Evolutionary conservation across 2,797 vertebrate genomes (phyloP).

Genomic region (Hippopotamyrus pictus): DNA sequence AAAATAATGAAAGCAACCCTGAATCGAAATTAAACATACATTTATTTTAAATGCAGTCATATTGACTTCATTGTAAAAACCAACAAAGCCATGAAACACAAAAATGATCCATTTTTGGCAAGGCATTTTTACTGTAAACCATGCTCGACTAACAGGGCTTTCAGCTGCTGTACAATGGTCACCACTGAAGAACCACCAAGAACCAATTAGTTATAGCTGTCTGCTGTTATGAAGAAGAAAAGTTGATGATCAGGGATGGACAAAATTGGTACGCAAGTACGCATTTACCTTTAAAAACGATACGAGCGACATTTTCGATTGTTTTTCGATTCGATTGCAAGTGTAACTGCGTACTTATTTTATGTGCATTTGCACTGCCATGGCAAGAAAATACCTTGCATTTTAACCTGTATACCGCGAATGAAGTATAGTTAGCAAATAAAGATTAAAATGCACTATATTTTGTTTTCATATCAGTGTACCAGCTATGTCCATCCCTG

Average conservation of each 20-base stretch:
- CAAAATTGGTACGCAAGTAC: background rate
- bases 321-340: no score
- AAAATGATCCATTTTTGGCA: background rate
- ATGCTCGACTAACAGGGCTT: background rate
- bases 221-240: background rate
- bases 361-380: background rate
- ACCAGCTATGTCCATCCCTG: background rate
- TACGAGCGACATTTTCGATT: background rate
- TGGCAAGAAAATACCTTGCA: background rate
- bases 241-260: background rate
- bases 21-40: background rate
- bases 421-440: background rate
- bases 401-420: background rate
- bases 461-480: background rate
- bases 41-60: background rate
- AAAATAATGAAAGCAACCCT: background rate
- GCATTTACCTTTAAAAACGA: background rate
- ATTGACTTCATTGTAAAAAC: background rate
- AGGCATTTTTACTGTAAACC: background rate
- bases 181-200: slow-evolving; percentile 1
- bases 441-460: background rate
- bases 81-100: background rate
- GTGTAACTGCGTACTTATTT: background rate
- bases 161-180: background rate
- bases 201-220: slow-evolving; percentile 4